Conservation (phyloP, 2,888 invertebrate species). For the Stenurella melanura region DNA sequence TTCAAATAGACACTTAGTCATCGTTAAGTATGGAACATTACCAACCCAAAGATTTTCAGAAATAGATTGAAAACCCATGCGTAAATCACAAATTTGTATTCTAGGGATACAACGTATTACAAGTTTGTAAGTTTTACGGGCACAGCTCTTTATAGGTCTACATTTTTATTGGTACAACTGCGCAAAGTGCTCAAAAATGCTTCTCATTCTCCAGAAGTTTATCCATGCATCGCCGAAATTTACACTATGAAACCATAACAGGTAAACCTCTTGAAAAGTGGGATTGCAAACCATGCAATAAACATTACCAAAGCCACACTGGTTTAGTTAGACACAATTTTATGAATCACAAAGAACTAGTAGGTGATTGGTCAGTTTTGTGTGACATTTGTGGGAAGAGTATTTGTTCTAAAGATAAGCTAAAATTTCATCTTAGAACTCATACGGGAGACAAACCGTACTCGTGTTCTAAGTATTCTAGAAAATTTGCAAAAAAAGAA, state of each 20-base stretch:
- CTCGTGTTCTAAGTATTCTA: constrained; percentile 74
- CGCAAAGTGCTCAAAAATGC: too few relatives aligned
- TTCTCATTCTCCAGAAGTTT: constrained; percentile 42
- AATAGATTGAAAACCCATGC: too few relatives aligned
- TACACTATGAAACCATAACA: constrained; percentile 71
- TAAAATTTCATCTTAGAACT: constrained; percentile 65
- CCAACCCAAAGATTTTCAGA: too few relatives aligned
- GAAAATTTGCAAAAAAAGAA: constrained; percentile 71
- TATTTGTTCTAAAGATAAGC: constrained; percentile 63
- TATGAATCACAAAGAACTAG: constrained; percentile 49
- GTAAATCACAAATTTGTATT: too few relatives aligned
- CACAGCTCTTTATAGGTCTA: too few relatives aligned
- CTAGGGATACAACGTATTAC: too few relatives aligned
- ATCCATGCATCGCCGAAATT: constrained; percentile 46
- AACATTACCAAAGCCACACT: constrained; percentile 66
- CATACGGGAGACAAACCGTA: constrained; percentile 75
- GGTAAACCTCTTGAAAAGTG: constrained; percentile 66
- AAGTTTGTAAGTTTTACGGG: too few relatives aligned
- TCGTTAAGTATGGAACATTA: too few relatives aligned
- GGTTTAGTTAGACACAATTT: constrained; percentile 64
- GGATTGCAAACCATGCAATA: constrained; percentile 68
- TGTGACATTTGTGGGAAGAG: constrained; percentile 71
- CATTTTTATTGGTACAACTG: too few relatives aligned
- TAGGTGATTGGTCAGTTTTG: constrained; percentile 49
- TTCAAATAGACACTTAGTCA: too few relatives aligned